phyloP scores from a whole-genome alignment of 2,888 invertebrate species.

The Cheilosia impressa region DNA sequence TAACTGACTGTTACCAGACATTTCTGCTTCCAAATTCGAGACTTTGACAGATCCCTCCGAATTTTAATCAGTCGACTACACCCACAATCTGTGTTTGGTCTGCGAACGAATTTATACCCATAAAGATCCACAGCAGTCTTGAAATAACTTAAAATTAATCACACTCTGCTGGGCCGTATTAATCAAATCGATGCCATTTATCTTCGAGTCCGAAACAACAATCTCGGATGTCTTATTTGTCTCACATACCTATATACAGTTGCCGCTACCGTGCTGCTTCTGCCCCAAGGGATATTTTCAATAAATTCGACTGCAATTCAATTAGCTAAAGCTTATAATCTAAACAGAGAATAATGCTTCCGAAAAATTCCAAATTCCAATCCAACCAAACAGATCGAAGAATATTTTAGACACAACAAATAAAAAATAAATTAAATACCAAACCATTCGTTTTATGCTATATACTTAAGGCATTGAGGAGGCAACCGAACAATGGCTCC shows the following conservation, averaged over 20 bases:
- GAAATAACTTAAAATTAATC: slow-evolving; percentile 31
- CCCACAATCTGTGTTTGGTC: slow-evolving; percentile 13
- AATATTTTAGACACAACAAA: slow-evolving; percentile 57
- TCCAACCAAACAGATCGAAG: slow-evolving; percentile 67
- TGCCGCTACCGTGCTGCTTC: slow-evolving; percentile 25
- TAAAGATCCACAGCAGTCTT: slow-evolving; percentile 33
- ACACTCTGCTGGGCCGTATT: slow-evolving; percentile 22
- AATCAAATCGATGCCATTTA: slow-evolving; percentile 61
- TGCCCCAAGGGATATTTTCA: slow-evolving; percentile 22
- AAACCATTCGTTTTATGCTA: slow-evolving; percentile 67
- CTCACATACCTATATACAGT: neutral
- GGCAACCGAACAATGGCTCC: slow-evolving; percentile 67
- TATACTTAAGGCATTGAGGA: slow-evolving; percentile 68
- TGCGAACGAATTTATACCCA: slow-evolving; percentile 4
- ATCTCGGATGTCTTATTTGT: slow-evolving; percentile 65
- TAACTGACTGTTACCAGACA: no score
- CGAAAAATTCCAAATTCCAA: slow-evolving; percentile 66
- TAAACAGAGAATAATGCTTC: slow-evolving; percentile 71
- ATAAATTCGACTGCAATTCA: slow-evolving; percentile 67
- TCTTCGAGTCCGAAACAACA: slow-evolving; percentile 51
- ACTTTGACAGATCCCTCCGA: slow-evolving; percentile 10
- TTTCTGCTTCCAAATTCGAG: neutral
- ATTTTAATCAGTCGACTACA: slow-evolving; percentile 28
- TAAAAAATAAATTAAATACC: slow-evolving; percentile 56
- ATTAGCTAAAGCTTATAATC: slow-evolving; percentile 74